Conservation (phyloP, 2,113 vertebrate genomes). For the Microcebus griseorufus region DNA sequence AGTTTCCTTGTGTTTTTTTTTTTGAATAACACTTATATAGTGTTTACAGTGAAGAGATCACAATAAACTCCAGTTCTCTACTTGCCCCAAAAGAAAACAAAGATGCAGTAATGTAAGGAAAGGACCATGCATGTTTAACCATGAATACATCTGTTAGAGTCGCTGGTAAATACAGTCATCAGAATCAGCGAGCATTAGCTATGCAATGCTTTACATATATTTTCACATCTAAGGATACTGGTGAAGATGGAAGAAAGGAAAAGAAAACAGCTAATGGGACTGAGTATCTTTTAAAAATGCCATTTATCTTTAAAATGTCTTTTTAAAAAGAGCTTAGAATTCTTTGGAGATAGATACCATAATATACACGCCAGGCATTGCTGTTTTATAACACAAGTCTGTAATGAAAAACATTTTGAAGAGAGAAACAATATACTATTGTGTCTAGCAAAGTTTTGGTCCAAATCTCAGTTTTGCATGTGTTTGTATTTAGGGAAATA, state of each 20-base stretch:
- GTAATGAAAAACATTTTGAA: slow-evolving; percentile 43
- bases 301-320: neutral
- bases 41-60: neutral
- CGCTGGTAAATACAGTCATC: too few species aligned
- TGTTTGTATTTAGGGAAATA: slow-evolving; percentile 75
- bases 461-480: slow-evolving; percentile 53
- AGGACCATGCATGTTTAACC: neutral
- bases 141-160: neutral
- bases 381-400: neutral
- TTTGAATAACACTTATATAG: neutral
- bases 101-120: neutral
- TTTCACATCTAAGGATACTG: neutral
- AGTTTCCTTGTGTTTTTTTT: neutral
- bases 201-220: rapidly evolving
- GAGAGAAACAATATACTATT: slow-evolving; percentile 56
- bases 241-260: neutral
- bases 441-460: slow-evolving; percentile 59
- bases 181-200: neutral
- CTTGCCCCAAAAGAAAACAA: neutral
- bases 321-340: neutral
- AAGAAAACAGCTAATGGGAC: neutral
- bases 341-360: neutral
- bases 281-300: neutral
- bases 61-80: neutral
- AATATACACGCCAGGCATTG: neutral